phyloP scores from a whole-genome alignment of 1,140 invertebrate genomes.

The Drosophila sechellia region DNA sequence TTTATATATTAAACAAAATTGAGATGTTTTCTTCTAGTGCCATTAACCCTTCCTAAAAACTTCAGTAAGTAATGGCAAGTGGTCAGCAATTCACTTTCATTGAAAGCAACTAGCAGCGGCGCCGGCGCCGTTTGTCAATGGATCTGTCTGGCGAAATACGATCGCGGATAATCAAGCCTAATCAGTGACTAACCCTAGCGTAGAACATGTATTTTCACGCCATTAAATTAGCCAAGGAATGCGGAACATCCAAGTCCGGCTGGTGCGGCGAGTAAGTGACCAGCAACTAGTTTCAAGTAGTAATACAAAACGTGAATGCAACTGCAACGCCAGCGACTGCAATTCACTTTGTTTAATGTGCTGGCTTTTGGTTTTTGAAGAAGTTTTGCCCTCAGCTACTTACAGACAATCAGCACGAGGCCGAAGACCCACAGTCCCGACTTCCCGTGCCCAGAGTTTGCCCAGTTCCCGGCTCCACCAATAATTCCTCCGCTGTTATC shows the following conservation, averaged over 20 bases:
- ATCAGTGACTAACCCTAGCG: slow-evolving; percentile 54
- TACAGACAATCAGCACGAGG: slow-evolving; percentile 79
- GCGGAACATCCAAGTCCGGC: slow-evolving; percentile 66
- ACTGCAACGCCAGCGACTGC: slow-evolving; percentile 30
- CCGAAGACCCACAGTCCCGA: slow-evolving; percentile 17
- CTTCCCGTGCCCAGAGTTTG: neutral
- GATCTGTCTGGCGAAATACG: slow-evolving; percentile 53
- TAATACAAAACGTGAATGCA: slow-evolving; percentile 54
- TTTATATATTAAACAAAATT: neutral
- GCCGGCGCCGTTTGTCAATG: slow-evolving; percentile 66
- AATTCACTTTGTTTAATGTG: slow-evolving; percentile 59
- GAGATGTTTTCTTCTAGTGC: neutral
- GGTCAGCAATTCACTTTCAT: slow-evolving; percentile 43
- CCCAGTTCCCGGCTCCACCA: slow-evolving; percentile 13
- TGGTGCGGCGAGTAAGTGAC: slow-evolving; percentile 1
- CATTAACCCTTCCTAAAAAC: neutral
- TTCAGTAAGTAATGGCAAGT: neutral
- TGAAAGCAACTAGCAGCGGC: slow-evolving; percentile 27
- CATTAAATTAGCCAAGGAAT: slow-evolving; percentile 74
- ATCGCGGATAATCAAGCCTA: slow-evolving; percentile 68
- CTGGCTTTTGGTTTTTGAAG: slow-evolving; percentile 44
- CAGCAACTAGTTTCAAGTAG: slow-evolving; percentile 63
- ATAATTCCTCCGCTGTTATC: slow-evolving; percentile 64
- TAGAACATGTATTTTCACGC: slow-evolving; percentile 66
- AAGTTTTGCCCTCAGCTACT: slow-evolving; percentile 78